Conservation (phyloP, 2,797 vertebrate species). For the Limnodromus scolopaceus region DNA sequence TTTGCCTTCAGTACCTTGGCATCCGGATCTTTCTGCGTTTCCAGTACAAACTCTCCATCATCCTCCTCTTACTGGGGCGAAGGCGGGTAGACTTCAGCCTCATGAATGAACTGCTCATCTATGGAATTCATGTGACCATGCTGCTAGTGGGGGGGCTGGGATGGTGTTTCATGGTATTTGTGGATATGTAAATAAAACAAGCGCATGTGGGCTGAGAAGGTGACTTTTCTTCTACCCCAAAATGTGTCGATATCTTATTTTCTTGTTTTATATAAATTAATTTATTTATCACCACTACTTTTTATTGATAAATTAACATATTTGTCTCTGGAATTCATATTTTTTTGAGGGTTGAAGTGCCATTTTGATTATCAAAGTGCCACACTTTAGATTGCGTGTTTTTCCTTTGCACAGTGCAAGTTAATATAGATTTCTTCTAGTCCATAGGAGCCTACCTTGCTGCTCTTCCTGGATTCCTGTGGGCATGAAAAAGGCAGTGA, state of each 20-base stretch:
- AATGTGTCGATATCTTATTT: neutral
- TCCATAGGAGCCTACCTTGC: neutral
- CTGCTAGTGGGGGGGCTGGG: slow-evolving; percentile 95
- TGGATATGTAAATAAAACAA: slow-evolving; percentile 92
- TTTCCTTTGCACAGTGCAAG: neutral
- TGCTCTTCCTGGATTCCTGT: neutral
- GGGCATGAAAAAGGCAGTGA: neutral
- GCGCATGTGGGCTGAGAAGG: slow-evolving; percentile 21
- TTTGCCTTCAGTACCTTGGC: slow-evolving; percentile 93
- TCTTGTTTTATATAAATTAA: neutral
- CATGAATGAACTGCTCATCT: slow-evolving; percentile 94
- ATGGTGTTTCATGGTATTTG: slow-evolving; percentile 99
- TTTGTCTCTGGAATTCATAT: neutral
- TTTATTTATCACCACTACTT: slow-evolving; percentile 49
- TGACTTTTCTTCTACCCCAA: neutral
- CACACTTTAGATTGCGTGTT: neutral
- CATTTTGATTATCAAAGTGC: neutral
- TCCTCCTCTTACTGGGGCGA: slow-evolving; percentile 92
- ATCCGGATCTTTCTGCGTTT: slow-evolving; percentile 92
- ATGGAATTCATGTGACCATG: slow-evolving; percentile 96
- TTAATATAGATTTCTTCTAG: neutral
- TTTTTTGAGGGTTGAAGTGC: neutral
- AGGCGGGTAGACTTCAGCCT: slow-evolving; percentile 92
- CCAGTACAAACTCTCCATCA: slow-evolving; percentile 96
- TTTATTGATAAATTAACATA: slow-evolving; percentile 20